Evolutionary conservation across 2,888 invertebrate species (phyloP).

Genomic region (Uloborus plumipes): DNA sequence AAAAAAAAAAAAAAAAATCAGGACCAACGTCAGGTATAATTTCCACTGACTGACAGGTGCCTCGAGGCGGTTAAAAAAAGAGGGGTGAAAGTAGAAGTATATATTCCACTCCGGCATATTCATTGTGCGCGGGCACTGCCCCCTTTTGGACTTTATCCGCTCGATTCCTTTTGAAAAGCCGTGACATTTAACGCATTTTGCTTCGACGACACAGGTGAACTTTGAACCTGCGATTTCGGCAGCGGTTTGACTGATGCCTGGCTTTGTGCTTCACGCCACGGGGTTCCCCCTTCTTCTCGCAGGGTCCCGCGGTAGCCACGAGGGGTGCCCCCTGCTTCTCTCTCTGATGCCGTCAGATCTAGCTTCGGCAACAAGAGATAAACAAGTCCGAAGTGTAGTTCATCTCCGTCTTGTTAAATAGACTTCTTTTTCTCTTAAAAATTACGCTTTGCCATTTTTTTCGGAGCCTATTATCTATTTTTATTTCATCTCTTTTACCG

Average conservation of each 20-base stretch:
- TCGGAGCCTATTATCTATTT: constrained; percentile 14
- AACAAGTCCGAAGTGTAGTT: constrained; percentile 29
- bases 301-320: constrained; percentile 33
- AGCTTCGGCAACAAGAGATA: constrained; percentile 21
- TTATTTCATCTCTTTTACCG: neutral
- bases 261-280: constrained; percentile 8
- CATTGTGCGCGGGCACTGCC: neutral
- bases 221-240: constrained; percentile 52
- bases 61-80: neutral
- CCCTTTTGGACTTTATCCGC: constrained; percentile 3
- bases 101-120: neutral
- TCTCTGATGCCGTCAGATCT: neutral
- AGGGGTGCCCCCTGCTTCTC: constrained; percentile 4
- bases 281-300: constrained; percentile 3
- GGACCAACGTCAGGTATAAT: too few species aligned
- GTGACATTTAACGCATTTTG: constrained; percentile 61
- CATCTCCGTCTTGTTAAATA: constrained; percentile 56
- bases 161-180: constrained; percentile 29
- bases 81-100: neutral
- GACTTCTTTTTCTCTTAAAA: constrained; percentile 17
- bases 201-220: constrained; percentile 37
- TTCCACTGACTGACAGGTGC: too few species aligned
- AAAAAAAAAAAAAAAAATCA: too few species aligned
- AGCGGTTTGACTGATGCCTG: constrained; percentile 26
- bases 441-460: constrained; percentile 7